Conservation (phyloP, 2,113 vertebrate genomes). For the Lepidothrix coronata region DNA sequence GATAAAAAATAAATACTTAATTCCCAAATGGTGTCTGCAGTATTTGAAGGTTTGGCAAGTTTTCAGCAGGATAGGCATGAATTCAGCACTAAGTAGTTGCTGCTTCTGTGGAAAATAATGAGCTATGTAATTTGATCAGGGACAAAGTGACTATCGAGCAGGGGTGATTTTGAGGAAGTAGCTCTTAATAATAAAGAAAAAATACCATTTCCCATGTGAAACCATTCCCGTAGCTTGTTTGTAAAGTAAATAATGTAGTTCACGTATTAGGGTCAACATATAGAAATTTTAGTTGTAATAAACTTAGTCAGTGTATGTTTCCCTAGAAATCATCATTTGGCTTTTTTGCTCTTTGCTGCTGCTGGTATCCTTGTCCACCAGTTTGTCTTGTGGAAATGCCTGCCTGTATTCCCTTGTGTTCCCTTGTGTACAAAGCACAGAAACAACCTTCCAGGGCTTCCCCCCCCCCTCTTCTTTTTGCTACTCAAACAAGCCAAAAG, state of each 20-base stretch:
- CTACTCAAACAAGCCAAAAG: neutral
- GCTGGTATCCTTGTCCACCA: neutral
- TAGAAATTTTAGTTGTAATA: neutral
- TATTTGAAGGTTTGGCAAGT: constrained; percentile 20
- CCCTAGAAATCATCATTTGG: neutral
- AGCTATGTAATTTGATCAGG: constrained; percentile 12
- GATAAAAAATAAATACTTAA: constrained; percentile 7
- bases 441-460: neutral
- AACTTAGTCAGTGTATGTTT: neutral
- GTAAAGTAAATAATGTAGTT: neutral
- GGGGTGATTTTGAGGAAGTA: neutral
- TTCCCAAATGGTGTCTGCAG: neutral
- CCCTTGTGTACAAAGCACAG: fast-evolving
- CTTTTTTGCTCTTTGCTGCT: neutral
- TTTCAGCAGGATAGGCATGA: neutral
- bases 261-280: neutral
- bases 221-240: neutral
- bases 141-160: neutral
- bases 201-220: neutral
- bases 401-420: neutral
- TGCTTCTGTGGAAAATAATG: neutral
- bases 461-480: fast-evolving
- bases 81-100: neutral
- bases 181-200: neutral
- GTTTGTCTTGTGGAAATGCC: neutral